These are phyloP conservation scores for Pharmacophagus antenor DNA, from an alignment of 2,888 invertebrate species.

Conservation along the genomic window DNA sequence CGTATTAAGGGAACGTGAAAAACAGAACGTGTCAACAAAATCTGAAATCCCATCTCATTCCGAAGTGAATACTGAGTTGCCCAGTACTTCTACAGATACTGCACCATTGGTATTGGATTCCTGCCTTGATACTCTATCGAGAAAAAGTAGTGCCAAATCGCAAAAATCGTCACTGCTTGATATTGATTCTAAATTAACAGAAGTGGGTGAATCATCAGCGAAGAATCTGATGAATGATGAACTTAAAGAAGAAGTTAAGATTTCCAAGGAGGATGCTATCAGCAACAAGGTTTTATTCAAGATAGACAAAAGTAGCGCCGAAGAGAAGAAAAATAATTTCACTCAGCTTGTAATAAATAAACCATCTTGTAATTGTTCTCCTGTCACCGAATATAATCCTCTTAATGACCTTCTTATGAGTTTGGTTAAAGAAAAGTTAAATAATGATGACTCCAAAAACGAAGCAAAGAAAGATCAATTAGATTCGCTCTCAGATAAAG, in stretches of 20 bases:
- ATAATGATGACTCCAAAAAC: constrained; percentile 84
- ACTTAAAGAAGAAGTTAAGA: constrained; percentile 56
- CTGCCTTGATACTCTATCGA: constrained; percentile 61
- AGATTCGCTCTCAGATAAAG: constrained; percentile 70
- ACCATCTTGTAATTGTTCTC: constrained; percentile 72
- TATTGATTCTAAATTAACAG: constrained; percentile 48
- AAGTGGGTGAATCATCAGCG: constrained; percentile 60
- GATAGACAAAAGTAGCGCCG: constrained; percentile 58
- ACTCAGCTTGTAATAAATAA: constrained; percentile 69
- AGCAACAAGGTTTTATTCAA: constrained; percentile 74
- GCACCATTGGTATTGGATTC: constrained; percentile 46
- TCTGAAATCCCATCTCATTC: constrained; percentile 51
- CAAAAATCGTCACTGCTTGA: constrained; percentile 74
- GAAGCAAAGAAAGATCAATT: constrained; percentile 80
- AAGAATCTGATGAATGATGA: constrained; percentile 70
- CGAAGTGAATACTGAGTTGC: constrained; percentile 51
- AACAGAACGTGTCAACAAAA: constrained; percentile 69
- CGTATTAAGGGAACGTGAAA: constrained; percentile 89
- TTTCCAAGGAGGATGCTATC: constrained; percentile 74
- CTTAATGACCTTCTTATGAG: constrained; percentile 76
- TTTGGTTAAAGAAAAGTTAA: constrained; percentile 75
- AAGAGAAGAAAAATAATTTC: constrained; percentile 70
- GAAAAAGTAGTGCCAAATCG: constrained; percentile 80
- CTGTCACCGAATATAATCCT: constrained; percentile 70
- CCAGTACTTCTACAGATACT: constrained; percentile 57